Conservation (phyloP, 2,113 vertebrate genomes). For the Edolisoma coerulescens region DNA sequence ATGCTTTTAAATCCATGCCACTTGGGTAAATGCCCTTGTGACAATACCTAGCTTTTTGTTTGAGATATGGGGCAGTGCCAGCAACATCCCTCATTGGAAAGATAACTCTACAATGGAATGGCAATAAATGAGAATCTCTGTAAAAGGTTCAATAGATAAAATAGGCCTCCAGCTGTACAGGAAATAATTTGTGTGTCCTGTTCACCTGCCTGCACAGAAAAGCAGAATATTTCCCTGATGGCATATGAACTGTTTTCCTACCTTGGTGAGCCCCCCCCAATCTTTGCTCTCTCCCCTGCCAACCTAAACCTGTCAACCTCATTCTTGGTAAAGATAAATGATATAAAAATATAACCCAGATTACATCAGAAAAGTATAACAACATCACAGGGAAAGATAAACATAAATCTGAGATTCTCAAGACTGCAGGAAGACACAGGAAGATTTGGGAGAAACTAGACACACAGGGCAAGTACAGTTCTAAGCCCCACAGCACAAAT, state of each 20-base stretch:
- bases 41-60: background rate
- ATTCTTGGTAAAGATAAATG: background rate
- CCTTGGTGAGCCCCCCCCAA: background rate
- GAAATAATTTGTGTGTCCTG: background rate
- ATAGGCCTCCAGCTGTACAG: background rate
- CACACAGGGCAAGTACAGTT: background rate
- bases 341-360: background rate
- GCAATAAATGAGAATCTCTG: background rate
- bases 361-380: background rate
- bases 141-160: background rate
- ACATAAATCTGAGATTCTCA: background rate
- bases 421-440: background rate
- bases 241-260: background rate
- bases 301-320: background rate
- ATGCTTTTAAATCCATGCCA: background rate
- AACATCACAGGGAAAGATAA: background rate
- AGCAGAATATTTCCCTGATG: background rate
- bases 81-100: background rate
- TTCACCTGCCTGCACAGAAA: background rate
- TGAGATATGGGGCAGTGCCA: background rate
- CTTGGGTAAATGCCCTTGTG: background rate
- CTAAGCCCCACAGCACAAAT: background rate
- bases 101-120: background rate
- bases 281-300: background rate
- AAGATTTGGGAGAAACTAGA: background rate